These are phyloP conservation scores for Euplexia lucipara DNA, from an alignment of 2,888 invertebrate genomes.

Conservation along the genomic window DNA sequence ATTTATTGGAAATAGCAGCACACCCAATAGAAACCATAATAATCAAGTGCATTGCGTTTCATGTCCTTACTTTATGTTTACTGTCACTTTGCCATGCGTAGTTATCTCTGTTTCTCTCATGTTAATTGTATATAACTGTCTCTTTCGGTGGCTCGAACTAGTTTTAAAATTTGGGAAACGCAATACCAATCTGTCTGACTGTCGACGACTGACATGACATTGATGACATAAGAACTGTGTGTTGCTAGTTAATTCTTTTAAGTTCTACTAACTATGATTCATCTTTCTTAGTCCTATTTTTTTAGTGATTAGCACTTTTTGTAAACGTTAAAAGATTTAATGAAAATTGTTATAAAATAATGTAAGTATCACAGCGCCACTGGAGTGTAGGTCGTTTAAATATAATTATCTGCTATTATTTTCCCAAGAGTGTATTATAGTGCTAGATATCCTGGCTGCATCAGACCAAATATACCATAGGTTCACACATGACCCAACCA, in stretches of 20 bases:
- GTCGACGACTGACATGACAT: no score
- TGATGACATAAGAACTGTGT: slow-evolving; percentile 49
- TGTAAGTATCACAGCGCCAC: no score
- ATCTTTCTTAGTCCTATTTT: not conserved
- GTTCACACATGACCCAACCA: no score
- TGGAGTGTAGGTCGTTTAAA: no score
- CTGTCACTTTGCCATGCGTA: not conserved
- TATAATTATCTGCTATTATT: no score
- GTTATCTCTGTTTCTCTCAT: not conserved
- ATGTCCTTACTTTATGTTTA: not conserved
- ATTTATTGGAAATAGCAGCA: slow-evolving; percentile 5
- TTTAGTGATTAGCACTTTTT: no score
- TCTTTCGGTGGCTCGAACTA: slow-evolving; percentile 5
- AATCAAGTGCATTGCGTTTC: slow-evolving; percentile 10
- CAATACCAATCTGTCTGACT: slow-evolving; percentile 42
- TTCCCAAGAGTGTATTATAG: no score
- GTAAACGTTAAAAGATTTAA: no score
- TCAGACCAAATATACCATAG: no score
- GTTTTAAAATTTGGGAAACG: not conserved
- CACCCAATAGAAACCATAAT: slow-evolving; percentile 17
- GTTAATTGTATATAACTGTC: not conserved
- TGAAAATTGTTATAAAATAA: no score
- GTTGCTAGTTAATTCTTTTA: slow-evolving; percentile 21
- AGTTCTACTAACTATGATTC: not conserved
- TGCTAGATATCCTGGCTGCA: no score